Conservation (phyloP, 2,113 vertebrate genomes). For the Psettodes erumei region DNA sequence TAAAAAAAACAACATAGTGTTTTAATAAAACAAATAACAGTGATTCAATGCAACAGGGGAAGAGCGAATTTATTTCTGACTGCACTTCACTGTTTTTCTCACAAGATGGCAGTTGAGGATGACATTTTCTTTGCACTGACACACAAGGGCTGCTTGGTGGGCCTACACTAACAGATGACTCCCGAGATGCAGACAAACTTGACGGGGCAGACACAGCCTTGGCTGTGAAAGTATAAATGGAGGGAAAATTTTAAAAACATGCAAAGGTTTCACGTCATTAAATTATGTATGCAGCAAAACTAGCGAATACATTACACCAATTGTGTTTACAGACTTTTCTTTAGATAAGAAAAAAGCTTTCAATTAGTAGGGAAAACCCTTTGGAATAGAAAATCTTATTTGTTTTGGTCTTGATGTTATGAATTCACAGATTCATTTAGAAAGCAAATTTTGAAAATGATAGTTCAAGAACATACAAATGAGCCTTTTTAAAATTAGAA, state of each 20-base stretch:
- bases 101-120: constrained; percentile 66
- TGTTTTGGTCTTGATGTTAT: neutral
- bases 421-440: neutral
- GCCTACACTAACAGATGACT: neutral
- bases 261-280: neutral
- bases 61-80: neutral
- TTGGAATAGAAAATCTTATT: neutral
- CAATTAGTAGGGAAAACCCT: neutral
- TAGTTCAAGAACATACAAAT: neutral
- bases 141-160: neutral
- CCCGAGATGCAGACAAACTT: constrained; percentile 12
- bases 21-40: neutral
- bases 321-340: neutral
- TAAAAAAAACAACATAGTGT: neutral
- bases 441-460: neutral
- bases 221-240: neutral
- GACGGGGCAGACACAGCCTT: constrained; percentile 7
- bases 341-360: neutral
- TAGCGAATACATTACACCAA: neutral
- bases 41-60: neutral
- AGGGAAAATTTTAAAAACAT: neutral
- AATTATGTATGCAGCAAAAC: neutral
- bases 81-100: constrained; percentile 47
- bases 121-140: neutral
- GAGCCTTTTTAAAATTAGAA: neutral